A percentile compares a stretch with the other conserved stretches of the same genome.
phyloP scores from a whole-genome alignment of 2,888 invertebrate genomes.

The Xestia xanthographa region DNA sequence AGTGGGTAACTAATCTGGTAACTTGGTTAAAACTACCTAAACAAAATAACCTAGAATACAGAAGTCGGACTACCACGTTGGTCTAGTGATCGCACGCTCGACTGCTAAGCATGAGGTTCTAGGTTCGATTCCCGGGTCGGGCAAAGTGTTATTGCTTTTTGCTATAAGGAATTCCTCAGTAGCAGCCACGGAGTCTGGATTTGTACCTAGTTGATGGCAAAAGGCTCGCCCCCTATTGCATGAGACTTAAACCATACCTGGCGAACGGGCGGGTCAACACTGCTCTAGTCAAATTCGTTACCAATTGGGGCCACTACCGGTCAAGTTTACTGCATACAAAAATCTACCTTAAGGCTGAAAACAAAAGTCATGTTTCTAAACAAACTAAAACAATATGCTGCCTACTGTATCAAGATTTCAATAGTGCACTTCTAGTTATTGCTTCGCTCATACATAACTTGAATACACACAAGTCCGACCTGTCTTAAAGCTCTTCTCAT shows the following conservation, averaged over 20 bases:
- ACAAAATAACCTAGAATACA: too few relatives aligned
- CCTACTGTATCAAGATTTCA: background rate
- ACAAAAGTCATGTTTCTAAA: background rate
- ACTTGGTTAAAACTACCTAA: background rate
- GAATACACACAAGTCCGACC: background rate
- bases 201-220: too few relatives aligned
- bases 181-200: too few relatives aligned
- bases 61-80: too few relatives aligned
- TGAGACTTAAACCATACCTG: too few relatives aligned
- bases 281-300: background rate
- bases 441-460: conserved; percentile 1
- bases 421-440: conserved; percentile 8
- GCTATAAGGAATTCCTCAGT: too few relatives aligned
- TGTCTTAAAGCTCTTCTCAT: background rate
- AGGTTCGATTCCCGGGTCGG: too few relatives aligned
- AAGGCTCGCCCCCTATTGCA: too few relatives aligned
- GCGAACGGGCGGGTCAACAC: background rate
- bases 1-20: background rate
- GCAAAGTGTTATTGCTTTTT: too few relatives aligned
- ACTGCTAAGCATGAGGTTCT: too few relatives aligned
- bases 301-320: background rate
- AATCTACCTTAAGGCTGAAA: background rate
- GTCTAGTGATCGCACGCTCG: too few relatives aligned
- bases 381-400: background rate
- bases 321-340: background rate